These are phyloP conservation scores for Noctua fimbriata DNA, from an alignment of 2,888 invertebrate species.

Conservation along the genomic window DNA sequence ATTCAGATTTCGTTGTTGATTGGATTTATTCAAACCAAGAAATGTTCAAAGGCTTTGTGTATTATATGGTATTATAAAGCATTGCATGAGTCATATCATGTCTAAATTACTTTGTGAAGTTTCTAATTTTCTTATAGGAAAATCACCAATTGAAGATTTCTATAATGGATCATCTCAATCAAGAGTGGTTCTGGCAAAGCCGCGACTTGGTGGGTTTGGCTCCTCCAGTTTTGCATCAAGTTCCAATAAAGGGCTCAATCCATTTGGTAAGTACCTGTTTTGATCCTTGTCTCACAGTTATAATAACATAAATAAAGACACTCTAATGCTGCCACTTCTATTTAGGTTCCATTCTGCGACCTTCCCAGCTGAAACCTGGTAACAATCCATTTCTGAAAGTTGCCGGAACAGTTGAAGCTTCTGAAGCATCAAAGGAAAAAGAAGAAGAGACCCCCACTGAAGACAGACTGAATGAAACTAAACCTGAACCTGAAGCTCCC, in stretches of 20 bases:
- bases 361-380: slow-evolving; percentile 84
- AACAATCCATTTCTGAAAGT: slow-evolving; percentile 84
- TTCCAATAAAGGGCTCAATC: slow-evolving; percentile 82
- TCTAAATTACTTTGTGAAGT: not conserved
- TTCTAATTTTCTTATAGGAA: slow-evolving; percentile 72
- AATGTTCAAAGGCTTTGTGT: slow-evolving; percentile 2
- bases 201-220: slow-evolving; percentile 85
- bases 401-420: slow-evolving; percentile 68
- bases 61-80: not conserved
- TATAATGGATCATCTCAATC: slow-evolving; percentile 85
- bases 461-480: slow-evolving; percentile 78
- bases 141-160: slow-evolving; percentile 82
- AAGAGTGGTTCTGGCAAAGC: slow-evolving; percentile 85
- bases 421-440: slow-evolving; percentile 73
- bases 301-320: not conserved
- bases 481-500: slow-evolving; percentile 80
- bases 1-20: not conserved
- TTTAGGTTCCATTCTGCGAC: slow-evolving; percentile 85
- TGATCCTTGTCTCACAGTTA: not conserved
- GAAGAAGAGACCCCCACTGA: slow-evolving; percentile 69
- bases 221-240: slow-evolving; percentile 82
- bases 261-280: slow-evolving; percentile 79
- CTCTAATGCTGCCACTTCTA: not conserved
- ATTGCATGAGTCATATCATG: not conserved
- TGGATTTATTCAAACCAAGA: slow-evolving; percentile 15